These are phyloP conservation scores for Stenotaenia linearis DNA, from an alignment of 2,888 invertebrate genomes.

Conservation along the genomic window DNA sequence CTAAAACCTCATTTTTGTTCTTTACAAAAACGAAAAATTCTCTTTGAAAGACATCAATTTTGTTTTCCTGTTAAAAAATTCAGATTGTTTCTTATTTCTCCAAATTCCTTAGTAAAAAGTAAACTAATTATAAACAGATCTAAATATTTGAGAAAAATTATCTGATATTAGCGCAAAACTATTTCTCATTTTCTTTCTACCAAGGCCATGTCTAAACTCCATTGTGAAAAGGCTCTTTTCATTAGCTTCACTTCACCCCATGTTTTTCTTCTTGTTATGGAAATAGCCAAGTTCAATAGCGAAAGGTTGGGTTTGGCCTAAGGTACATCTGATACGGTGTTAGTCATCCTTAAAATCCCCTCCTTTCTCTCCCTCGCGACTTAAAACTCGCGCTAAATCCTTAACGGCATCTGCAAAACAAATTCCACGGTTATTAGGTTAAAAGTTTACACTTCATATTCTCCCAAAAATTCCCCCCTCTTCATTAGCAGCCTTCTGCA, in stretches of 20 bases:
- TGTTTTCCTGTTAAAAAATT: too few relatives aligned
- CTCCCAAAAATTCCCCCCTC: too few relatives aligned
- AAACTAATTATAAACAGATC: too few relatives aligned
- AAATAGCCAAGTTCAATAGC: neutral
- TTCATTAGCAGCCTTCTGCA: too few relatives aligned
- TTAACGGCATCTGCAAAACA: neutral
- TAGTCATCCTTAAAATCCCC: neutral
- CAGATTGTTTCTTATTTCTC: too few relatives aligned
- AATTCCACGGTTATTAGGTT: neutral
- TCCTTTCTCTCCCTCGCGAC: neutral
- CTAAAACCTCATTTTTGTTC: too few relatives aligned
- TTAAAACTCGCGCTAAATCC: neutral
- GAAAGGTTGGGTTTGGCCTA: neutral
- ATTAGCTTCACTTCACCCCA: neutral
- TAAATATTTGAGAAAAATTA: too few relatives aligned
- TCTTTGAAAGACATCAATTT: too few relatives aligned
- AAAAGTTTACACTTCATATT: neutral
- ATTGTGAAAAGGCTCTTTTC: neutral
- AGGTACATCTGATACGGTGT: neutral
- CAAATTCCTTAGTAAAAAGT: too few relatives aligned
- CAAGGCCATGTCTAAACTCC: neutral
- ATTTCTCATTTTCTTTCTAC: neutral
- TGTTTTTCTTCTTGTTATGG: neutral
- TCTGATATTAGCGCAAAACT: neutral
- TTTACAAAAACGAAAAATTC: too few relatives aligned